These are phyloP conservation scores for Brachionus asplanchnoidis DNA, from an alignment of 1,140 invertebrate genomes.

Conservation along the genomic window DNA sequence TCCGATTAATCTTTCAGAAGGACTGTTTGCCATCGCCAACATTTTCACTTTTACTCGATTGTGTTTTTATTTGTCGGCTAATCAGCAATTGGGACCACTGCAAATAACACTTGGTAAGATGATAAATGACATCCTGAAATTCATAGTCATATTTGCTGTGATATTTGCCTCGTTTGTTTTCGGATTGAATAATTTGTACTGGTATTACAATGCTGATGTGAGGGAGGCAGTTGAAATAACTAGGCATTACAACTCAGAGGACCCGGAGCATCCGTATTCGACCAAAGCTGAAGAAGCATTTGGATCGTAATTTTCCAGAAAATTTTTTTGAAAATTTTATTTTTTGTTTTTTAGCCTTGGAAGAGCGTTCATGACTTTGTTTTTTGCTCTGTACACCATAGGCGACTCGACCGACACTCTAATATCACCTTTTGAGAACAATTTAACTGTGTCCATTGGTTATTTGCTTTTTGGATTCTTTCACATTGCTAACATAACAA, in stretches of 20 bases:
- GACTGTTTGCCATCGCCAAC: constrained; percentile 50
- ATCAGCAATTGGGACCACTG: constrained; percentile 56
- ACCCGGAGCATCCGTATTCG: background rate
- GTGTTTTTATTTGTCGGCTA: constrained; percentile 57
- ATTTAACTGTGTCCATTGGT: constrained; percentile 43
- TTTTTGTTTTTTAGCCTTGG: constrained; percentile 50
- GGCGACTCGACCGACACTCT: constrained; percentile 64
- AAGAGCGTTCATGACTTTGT: constrained; percentile 66
- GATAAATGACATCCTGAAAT: constrained; percentile 53
- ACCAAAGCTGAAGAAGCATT: constrained; percentile 3
- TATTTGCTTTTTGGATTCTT: constrained; percentile 57
- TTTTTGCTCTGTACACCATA: constrained; percentile 72
- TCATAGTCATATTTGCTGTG: constrained; percentile 47
- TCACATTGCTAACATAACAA: constrained; percentile 58
- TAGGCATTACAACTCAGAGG: constrained; percentile 36
- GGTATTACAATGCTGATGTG: constrained; percentile 56
- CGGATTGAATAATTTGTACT: constrained; percentile 56
- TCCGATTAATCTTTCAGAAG: constrained; percentile 49
- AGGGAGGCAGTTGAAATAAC: constrained; percentile 51
- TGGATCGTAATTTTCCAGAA: constrained; percentile 2
- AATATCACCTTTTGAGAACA: constrained; percentile 54
- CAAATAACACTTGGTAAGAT: constrained; percentile 57
- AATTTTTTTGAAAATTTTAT: background rate
- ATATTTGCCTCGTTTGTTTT: constrained; percentile 57
- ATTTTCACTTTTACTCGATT: constrained; percentile 54